Evolutionary conservation across 2,888 invertebrate genomes (phyloP), one percentile per base, ranked within the genome.

Genomic region (Panopea generosa): DNA sequence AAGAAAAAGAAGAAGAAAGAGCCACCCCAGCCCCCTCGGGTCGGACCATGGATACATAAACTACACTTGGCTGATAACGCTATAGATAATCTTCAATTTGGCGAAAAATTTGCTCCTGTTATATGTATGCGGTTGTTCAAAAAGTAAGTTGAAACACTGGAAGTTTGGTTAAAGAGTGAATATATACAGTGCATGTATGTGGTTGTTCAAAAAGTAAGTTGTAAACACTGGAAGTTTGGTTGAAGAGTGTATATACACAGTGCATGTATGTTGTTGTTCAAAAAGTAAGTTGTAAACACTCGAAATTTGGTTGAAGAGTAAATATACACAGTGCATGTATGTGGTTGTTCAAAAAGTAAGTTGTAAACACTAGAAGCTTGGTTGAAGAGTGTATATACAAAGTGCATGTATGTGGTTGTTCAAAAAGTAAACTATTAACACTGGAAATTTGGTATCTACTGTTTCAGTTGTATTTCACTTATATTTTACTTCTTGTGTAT

Each of bases 41-140:
- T 90, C n/a, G 92, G 92, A 9, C 91, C 92, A 0, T 91, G 90
- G 90, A 67, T 92, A 6, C 81, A 88, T 67, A 92, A 92, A 66
- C 83, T 92, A 9, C 92, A 92, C 70, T 60, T 92, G 29, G 91
- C 91, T n/a, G 92, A 92, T 76, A 92, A 92, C 75, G 92, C 91
- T 16, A 91, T 92, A 38, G 92, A 92, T 77, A 84, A 84, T 33
- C 79, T 87, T 22, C 86, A 86, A 26, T 81, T 83, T 29, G 89
- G 87, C 16, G 88, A 87, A 26, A 84, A 85, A 27, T 84, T 89
- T 73, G 90, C 90, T 26, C 90, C 90, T 20, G 75, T 92, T n/a
- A 87, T 87, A 61, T 91, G 91, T 71, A 89, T 90, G 85, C 86
- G 87, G 57, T 75, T 88, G 24, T 85, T 92, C 27, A 88, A 87